A percentile compares a stretch with the other conserved stretches of the same genome.
Evolutionary conservation across 2,888 invertebrate genomes (phyloP).

Genomic region (Amblyjoppa proteus): DNA sequence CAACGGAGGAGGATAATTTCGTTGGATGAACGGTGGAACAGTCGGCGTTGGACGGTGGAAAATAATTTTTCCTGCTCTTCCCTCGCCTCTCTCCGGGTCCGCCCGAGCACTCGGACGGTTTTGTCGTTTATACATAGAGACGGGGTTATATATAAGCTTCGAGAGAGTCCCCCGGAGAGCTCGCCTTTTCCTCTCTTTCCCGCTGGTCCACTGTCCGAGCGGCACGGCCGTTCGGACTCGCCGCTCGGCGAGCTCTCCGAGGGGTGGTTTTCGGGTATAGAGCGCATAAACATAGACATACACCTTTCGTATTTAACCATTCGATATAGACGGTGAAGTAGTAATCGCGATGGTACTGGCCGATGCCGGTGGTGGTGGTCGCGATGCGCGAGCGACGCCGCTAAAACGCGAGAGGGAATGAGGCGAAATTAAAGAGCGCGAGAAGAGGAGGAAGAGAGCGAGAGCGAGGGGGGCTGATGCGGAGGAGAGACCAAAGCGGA

Average conservation of each 20-base stretch:
- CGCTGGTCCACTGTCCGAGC: slow-evolving; percentile 58
- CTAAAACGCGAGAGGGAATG: slow-evolving; percentile 72
- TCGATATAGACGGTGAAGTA: slow-evolving; percentile 66
- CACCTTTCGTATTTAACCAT: slow-evolving; percentile 15
- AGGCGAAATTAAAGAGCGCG: slow-evolving; percentile 71
- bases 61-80: slow-evolving; percentile 80
- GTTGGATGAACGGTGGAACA: slow-evolving; percentile 24
- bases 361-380: slow-evolving; percentile 27
- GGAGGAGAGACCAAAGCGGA: slow-evolving; percentile 49
- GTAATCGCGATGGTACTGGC: slow-evolving; percentile 61
- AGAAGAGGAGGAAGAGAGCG: slow-evolving; percentile 56
- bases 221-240: slow-evolving; percentile 56
- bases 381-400: slow-evolving; percentile 62
- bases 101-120: slow-evolving; percentile 59
- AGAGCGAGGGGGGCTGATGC: background rate
- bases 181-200: slow-evolving; percentile 63
- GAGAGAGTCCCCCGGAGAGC: slow-evolving; percentile 42
- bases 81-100: slow-evolving; percentile 57
- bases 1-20: slow-evolving; percentile 45
- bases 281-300: slow-evolving; percentile 5
- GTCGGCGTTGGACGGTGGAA: slow-evolving; percentile 76
- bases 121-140: slow-evolving; percentile 30
- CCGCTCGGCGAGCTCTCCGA: slow-evolving; percentile 68
- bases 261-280: slow-evolving; percentile 60
- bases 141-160: slow-evolving; percentile 32